phyloP scores from a whole-genome alignment of 2,113 vertebrate species.

The Carollia perspicillata region DNA sequence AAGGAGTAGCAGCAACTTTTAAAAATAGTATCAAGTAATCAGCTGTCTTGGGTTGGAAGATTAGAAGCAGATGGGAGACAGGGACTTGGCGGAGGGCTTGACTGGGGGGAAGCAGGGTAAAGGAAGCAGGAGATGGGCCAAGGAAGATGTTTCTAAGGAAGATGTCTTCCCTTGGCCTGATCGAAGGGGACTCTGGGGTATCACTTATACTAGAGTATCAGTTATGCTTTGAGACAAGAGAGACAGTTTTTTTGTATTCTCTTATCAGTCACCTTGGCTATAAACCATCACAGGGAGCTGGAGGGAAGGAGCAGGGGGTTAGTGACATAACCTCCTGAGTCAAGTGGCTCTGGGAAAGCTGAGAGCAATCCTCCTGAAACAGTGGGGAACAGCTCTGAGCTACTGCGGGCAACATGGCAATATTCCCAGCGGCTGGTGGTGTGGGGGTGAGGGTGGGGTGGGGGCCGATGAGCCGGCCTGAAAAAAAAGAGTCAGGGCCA shows the following conservation, averaged over 20 bases:
- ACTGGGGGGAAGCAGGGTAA: not conserved
- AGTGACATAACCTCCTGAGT: not conserved
- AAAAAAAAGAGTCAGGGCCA: not conserved
- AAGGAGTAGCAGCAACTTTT: not conserved
- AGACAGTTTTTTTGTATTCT: not conserved
- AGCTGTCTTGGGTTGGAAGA: not conserved
- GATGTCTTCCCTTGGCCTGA: not conserved
- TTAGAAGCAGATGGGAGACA: not conserved
- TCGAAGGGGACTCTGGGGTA: not conserved
- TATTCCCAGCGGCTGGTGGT: not conserved
- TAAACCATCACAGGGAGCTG: not conserved
- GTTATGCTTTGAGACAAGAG: not conserved
- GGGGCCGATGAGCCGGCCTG: not conserved
- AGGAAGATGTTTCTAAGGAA: not conserved
- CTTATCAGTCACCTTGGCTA: not conserved
- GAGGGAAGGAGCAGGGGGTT: not conserved
- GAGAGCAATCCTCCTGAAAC: not conserved
- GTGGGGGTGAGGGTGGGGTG: accelerated
- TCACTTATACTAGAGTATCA: not conserved
- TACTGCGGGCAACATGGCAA: not conserved
- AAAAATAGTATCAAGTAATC: not conserved
- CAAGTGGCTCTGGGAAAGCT: not conserved
- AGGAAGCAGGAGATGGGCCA: not conserved
- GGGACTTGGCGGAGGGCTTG: not conserved
- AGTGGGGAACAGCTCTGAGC: not conserved